Percentiles rank a stretch among this genome's conserved stretches.
These are phyloP conservation scores for Allobates femoralis DNA, from an alignment of 2,797 vertebrate genomes.

Conservation along the genomic window DNA sequence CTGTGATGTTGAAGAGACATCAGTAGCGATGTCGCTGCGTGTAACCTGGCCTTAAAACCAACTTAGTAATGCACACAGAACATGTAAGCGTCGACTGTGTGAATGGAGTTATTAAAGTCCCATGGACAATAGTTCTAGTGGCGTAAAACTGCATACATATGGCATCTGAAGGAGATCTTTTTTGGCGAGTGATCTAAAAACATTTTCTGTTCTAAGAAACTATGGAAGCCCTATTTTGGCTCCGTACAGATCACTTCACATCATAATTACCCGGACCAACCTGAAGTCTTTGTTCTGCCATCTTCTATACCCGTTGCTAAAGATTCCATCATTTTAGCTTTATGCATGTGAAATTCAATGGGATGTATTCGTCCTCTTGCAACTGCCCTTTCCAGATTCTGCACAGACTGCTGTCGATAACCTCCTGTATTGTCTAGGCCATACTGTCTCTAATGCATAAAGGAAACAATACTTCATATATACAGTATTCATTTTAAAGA, in stretches of 20 bases:
- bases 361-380: constrained; percentile 83
- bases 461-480: not conserved
- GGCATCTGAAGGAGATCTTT: too few species aligned
- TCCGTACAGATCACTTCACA: not conserved
- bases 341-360: constrained; percentile 85
- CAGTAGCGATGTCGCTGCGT: too few species aligned
- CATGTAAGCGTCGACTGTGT: too few species aligned
- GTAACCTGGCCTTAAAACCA: too few species aligned
- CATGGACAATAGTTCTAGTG: too few species aligned
- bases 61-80: too few species aligned
- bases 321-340: constrained; percentile 87
- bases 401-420: constrained; percentile 85
- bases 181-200: too few species aligned
- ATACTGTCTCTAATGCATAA: constrained; percentile 81
- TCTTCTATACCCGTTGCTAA: constrained; percentile 88
- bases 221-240: not conserved
- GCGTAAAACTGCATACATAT: too few species aligned
- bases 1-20: too few species aligned
- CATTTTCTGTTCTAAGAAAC: too few species aligned
- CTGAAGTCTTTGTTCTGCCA: constrained; percentile 85
- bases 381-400: constrained; percentile 86
- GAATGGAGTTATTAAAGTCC: too few species aligned
- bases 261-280: constrained; percentile 68
- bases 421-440: constrained; percentile 88
- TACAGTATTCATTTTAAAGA: too few species aligned